A percentile compares a stretch with the other conserved stretches of the same genome.
Evolutionary conservation across 2,797 vertebrate genomes (phyloP).

Genomic region (Enteromius unitaeniatus): DNA sequence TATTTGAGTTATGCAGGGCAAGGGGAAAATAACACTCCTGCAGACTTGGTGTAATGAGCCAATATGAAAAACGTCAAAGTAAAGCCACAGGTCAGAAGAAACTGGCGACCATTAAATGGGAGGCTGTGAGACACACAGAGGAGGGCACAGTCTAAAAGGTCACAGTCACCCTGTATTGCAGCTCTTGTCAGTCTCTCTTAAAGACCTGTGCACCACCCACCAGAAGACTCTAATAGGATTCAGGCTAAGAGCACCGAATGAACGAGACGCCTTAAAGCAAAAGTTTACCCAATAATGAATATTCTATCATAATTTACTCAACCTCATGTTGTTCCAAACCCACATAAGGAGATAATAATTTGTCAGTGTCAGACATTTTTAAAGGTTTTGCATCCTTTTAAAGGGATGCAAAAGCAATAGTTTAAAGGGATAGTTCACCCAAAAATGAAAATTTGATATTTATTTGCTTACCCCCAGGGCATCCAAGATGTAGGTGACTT

Average conservation of each 20-base stretch:
- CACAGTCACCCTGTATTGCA: slow-evolving; percentile 55
- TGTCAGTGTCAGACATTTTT: too few species aligned
- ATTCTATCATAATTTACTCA: slow-evolving; percentile 23
- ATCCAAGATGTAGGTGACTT: too few species aligned
- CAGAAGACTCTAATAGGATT: slow-evolving; percentile 45
- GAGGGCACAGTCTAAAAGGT: slow-evolving; percentile 54
- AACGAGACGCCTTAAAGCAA: slow-evolving; percentile 35
- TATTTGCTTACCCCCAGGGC: too few species aligned
- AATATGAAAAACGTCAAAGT: slow-evolving; percentile 47
- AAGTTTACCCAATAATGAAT: neutral
- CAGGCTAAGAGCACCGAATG: slow-evolving; percentile 41
- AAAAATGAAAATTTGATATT: too few species aligned
- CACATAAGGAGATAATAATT: neutral
- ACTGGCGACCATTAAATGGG: slow-evolving; percentile 58
- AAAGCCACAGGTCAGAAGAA: slow-evolving; percentile 56
- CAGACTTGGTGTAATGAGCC: slow-evolving; percentile 56
- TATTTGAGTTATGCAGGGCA: slow-evolving; percentile 55
- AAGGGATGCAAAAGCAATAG: too few species aligned
- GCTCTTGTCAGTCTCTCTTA: slow-evolving; percentile 51
- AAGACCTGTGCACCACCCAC: slow-evolving; percentile 33
- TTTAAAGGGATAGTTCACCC: too few species aligned
- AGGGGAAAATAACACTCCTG: slow-evolving; percentile 54
- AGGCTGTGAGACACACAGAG: slow-evolving; percentile 35
- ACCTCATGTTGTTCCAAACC: slow-evolving; percentile 10
- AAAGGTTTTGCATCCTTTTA: too few species aligned